Evolutionary conservation across 2,797 vertebrate genomes (phyloP), one percentile per base, ranked within the genome.

Genomic region (Rhynchonycteris naso): DNA sequence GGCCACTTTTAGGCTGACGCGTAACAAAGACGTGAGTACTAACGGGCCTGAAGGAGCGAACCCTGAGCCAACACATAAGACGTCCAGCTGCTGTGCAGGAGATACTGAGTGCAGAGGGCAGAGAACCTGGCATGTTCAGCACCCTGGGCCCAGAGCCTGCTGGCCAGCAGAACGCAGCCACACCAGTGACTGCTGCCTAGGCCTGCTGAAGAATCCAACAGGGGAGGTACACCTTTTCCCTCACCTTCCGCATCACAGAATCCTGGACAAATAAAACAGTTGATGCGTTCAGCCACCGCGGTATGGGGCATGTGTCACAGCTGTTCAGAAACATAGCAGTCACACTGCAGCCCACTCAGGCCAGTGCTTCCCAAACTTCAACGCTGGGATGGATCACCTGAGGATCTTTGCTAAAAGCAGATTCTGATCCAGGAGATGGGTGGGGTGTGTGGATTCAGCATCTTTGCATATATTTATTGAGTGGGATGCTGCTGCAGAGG

Each of bases 101-200:
- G 16, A 58, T 54, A 68, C 18, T 7, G 9, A 5, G 1, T 0
- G 18, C 58, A 66, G 47, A 75, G 47, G 54, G 71, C 4, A 28
- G 38, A 56, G 22, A 38, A 66, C 18, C 82, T 15, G 28, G 43
- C 82, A 12, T 18, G 54, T 13, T 24, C 26, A 24, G n/a, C 30
- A 75, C 4, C 43, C 22, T 9, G 79, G 28, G 38, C n/a, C 38
- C 50, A 50, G 59, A 59, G 19, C 52, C 79, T 0, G 7, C 56
- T 28, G 30, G 75, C 56, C n/a, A 21, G 26, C 4, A 8, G 47
- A 80, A 71, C 1, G 7, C 65, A 84, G 12, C 50, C 43, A 61
- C 2, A 7, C 0, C 5, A 47, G 19, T 1, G 19, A 52, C 22
- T 9, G 1, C 0, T 0, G 0, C 66, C 35, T n/a, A 87, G 54